phyloP scores from a whole-genome alignment of 2,888 invertebrate genomes.

The Rosalia funebris region DNA sequence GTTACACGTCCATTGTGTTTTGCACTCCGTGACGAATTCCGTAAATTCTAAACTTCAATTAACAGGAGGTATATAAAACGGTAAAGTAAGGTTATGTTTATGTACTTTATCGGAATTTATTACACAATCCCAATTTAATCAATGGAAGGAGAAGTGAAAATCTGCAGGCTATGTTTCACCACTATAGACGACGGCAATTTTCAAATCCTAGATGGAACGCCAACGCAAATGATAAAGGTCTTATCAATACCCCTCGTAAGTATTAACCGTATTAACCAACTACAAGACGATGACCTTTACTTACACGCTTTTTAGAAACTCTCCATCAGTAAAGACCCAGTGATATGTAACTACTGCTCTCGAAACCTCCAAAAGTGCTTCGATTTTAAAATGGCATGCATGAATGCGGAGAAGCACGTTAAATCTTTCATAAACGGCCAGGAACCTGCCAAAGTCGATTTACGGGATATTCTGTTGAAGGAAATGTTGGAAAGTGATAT shows the following conservation, averaged over 20 bases:
- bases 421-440: not conserved
- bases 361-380: slow-evolving; percentile 4
- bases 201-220: not conserved
- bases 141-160: slow-evolving; percentile 3
- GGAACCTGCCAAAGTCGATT: not conserved
- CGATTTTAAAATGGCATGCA: slow-evolving; percentile 3
- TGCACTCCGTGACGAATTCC: no score
- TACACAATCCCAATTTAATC: not conserved
- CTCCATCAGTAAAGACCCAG: not conserved
- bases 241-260: not conserved
- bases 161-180: slow-evolving; percentile 3
- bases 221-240: not conserved
- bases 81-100: not conserved
- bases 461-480: not conserved
- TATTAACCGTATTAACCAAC: no score
- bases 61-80: no score
- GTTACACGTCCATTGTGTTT: no score
- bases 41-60: no score
- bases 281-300: not conserved
- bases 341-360: not conserved
- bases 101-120: not conserved
- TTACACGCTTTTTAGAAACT: not conserved
- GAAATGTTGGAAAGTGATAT: not conserved
- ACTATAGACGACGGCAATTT: not conserved
- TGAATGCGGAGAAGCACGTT: not conserved